Evolutionary conservation across 2,113 vertebrate genomes (phyloP).

Genomic region (Chlamydotis undulata): DNA sequence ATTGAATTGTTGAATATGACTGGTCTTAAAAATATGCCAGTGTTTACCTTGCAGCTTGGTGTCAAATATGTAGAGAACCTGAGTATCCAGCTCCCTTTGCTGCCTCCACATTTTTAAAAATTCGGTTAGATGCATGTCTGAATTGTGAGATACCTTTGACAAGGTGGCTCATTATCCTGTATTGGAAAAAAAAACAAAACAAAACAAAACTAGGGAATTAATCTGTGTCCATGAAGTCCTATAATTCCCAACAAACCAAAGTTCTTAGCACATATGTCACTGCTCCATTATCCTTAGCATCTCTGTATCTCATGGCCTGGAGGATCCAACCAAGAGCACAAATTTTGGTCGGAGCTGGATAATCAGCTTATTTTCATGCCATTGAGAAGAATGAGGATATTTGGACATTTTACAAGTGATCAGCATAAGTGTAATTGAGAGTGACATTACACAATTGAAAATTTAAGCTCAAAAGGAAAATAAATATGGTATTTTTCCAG

Average conservation of each 20-base stretch:
- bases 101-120: not conserved
- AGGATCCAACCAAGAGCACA: not conserved
- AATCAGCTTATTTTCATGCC: not conserved
- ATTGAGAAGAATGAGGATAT: not conserved
- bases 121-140: not conserved
- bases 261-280: not conserved
- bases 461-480: not conserved
- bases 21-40: not conserved
- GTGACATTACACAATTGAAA: not conserved
- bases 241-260: not conserved
- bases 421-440: accelerated
- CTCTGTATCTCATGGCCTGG: not conserved
- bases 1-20: not conserved
- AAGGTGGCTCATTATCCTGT: not conserved
- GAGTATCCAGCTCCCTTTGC: not conserved
- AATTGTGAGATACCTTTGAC: not conserved
- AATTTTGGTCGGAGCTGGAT: not conserved
- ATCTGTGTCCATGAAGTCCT: not conserved
- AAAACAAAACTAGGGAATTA: not conserved
- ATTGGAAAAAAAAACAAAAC: not conserved
- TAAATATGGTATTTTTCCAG: not conserved
- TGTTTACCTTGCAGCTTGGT: not conserved
- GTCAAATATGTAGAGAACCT: not conserved
- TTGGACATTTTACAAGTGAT: not conserved
- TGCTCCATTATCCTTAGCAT: not conserved